Base-by-base conservation (phyloP, 2,113 vertebrate genomes). In the Pithys albifrons region DNA sequence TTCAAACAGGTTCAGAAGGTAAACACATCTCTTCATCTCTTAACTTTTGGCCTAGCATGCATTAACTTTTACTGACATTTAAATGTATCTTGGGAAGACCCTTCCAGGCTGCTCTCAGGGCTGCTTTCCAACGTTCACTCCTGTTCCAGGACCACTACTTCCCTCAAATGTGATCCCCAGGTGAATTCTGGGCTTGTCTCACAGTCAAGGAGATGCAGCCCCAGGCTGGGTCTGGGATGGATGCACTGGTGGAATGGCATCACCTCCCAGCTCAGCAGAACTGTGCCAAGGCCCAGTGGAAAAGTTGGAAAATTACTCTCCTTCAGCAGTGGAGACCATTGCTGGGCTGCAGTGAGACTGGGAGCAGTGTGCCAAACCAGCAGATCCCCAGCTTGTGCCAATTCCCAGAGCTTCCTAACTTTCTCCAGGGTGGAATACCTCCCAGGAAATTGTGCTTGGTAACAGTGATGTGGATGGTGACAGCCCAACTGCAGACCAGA, bases 1-100 rank as follows among this genome's bases (percentile, higher is more conserved):
- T 84, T 94, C 83, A 96, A 97, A 96, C 96, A 97, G 97, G 97
- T 97, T 97, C 97, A 96, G 93, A 95, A 97, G 97, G 97, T 98
- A 97, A 97, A 95, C 67, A 46, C 41, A 91, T 91, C 81, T 84
- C 93, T 84, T 87, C 72, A 31, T 91, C 79, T 91, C 78, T 87
- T 55, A 43, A 86, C 71, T 84, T 90, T 71, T 94, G 85, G 85
- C 77, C 91, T 69, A 92, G 80, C 54, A 51, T 8, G 2, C 49
- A 79, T 95, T 95, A 93, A 92, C 92, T 96, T 95, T 77, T 93
- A 48, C 67, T 41, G 90, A 95, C 90, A 88, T 95, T 91, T 91
- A 79, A 94, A 74, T 13, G 4, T 45, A 72, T 96, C 95, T 95
- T 91, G 88, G 14, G 65, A 85, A 92, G 91, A 94, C 94, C 88